Evolutionary conservation across 1,140 invertebrate species (phyloP).

Genomic region (Drosophila subpulchrella): DNA sequence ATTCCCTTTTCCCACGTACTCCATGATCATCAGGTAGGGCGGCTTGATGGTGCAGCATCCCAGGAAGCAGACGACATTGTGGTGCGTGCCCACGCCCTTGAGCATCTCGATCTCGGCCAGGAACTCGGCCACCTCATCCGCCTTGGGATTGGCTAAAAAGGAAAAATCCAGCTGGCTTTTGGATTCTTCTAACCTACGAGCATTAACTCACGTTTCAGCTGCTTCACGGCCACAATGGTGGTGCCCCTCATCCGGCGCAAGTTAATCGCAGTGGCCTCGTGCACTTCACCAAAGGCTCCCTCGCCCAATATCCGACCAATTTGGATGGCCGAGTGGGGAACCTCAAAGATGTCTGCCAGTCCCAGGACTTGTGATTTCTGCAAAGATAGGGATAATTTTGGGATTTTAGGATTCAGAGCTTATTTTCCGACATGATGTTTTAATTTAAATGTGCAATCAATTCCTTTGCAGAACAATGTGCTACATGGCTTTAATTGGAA

Average conservation of each 20-base stretch:
- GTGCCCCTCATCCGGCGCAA: constrained; percentile 85
- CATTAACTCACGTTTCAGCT: constrained; percentile 86
- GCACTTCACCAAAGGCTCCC: constrained; percentile 91
- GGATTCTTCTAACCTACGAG: not conserved
- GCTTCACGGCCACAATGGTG: constrained; percentile 89
- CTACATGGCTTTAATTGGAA: no score
- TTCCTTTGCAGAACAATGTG: no score
- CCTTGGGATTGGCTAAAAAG: constrained; percentile 80
- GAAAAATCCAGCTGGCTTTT: not conserved
- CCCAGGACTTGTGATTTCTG: constrained; percentile 74
- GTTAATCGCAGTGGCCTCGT: constrained; percentile 86
- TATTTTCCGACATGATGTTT: no score
- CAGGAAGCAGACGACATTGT: constrained; percentile 91
- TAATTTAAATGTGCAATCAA: no score
- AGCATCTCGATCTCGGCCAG: constrained; percentile 92
- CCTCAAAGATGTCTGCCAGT: constrained; percentile 74
- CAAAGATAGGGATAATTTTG: not conserved
- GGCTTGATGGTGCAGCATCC: constrained; percentile 90
- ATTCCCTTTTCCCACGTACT: constrained; percentile 92
- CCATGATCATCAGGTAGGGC: constrained; percentile 90
- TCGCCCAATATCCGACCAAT: constrained; percentile 88
- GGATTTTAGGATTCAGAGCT: not conserved
- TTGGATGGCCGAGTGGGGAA: constrained; percentile 63
- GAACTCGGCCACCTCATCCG: constrained; percentile 88
- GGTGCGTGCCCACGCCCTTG: constrained; percentile 91